Evolutionary conservation across 1,140 invertebrate species (phyloP).

Genomic region (Drepana arcuata): DNA sequence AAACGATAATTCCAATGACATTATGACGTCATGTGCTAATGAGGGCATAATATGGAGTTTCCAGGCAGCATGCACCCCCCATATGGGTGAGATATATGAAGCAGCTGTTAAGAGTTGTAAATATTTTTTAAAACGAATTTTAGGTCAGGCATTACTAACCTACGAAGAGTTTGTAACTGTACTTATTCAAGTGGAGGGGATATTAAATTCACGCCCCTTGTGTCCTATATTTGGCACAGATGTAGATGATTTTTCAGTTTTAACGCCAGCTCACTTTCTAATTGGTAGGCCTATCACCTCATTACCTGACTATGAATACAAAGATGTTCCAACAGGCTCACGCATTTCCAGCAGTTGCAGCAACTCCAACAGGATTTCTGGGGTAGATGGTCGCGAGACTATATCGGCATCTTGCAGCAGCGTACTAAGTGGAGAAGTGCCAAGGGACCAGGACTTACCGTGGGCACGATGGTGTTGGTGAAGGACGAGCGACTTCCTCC

Average conservation of each 20-base stretch:
- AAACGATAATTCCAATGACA: neutral
- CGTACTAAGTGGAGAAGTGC: neutral
- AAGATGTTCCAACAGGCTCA: neutral
- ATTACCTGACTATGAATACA: constrained; percentile 11
- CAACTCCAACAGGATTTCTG: constrained; percentile 25
- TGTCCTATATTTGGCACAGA: constrained; percentile 18
- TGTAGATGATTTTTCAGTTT: constrained; percentile 15
- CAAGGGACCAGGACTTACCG: neutral
- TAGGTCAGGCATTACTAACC: constrained; percentile 17
- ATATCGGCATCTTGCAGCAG: neutral
- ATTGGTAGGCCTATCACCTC: constrained; percentile 28
- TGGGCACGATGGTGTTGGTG: neutral
- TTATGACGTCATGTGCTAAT: constrained; percentile 1
- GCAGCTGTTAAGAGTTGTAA: constrained; percentile 27
- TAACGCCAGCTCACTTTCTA: constrained; percentile 51
- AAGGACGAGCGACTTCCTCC: neutral
- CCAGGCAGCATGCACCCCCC: constrained; percentile 23
- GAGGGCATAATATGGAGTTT: constrained; percentile 26
- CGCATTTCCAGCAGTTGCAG: constrained; percentile 3
- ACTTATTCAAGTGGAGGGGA: constrained; percentile 15
- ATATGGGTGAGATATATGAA: constrained; percentile 37
- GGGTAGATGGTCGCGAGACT: constrained; percentile 1
- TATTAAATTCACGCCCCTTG: constrained; percentile 33
- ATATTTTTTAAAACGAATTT: constrained; percentile 20
- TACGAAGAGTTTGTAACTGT: constrained; percentile 11